Conservation (phyloP, 1,140 invertebrate genomes). For the Drosophila paulistorum region DNA sequence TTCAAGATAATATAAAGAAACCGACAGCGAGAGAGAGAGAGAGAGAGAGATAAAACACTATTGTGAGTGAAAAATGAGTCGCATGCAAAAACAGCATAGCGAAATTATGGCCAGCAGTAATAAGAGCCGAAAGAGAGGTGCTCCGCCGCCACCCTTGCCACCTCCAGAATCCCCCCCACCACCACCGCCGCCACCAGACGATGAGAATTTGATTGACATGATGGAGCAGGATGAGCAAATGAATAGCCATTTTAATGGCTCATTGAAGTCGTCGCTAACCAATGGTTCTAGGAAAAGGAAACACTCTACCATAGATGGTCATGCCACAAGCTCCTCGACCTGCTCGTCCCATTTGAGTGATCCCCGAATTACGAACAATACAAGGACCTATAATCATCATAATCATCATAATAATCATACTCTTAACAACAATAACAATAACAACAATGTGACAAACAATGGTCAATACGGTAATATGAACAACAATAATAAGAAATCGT, state of each 20-base stretch:
- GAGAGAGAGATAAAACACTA: not conserved
- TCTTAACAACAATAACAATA: conserved; percentile 46
- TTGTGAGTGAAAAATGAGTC: conserved; percentile 42
- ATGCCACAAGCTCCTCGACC: conserved; percentile 2
- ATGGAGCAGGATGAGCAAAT: conserved; percentile 15
- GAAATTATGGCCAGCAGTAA: conserved; percentile 39
- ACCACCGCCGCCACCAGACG: conserved; percentile 19
- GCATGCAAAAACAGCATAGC: conserved; percentile 45
- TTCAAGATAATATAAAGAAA: not conserved
- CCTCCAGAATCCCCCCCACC: conserved; percentile 1
- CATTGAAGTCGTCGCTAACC: conserved; percentile 38
- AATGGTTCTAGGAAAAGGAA: conserved; percentile 51
- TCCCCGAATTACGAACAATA: conserved; percentile 4
- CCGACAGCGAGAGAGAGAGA: no score
- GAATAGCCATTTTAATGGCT: conserved; percentile 54
- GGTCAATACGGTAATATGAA: conserved; percentile 35
- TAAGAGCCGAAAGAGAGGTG: conserved; percentile 31
- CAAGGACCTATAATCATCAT: conserved; percentile 17
- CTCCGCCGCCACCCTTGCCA: not conserved
- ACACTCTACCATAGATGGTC: conserved; percentile 9
- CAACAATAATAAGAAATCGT: conserved; percentile 32
- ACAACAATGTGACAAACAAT: conserved; percentile 48
- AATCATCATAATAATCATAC: conserved; percentile 36
- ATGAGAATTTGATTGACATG: conserved; percentile 23
- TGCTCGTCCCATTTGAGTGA: not conserved